phyloP scores from a whole-genome alignment of 2,113 vertebrate species.

The Pachyramphus minor region DNA sequence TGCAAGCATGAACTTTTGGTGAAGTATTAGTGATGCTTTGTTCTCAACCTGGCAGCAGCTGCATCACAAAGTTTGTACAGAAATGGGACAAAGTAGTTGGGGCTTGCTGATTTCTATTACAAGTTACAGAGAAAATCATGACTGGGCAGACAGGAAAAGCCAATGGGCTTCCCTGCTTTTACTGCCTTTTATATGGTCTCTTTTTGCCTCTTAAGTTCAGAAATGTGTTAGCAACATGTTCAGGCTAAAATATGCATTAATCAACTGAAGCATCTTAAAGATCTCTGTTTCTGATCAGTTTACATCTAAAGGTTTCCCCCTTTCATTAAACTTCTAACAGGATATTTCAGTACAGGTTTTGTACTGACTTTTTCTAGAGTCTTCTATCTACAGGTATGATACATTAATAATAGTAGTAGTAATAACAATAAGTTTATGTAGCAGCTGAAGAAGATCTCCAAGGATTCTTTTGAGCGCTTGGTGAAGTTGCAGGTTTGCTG shows the following conservation, averaged over 20 bases:
- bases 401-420: neutral
- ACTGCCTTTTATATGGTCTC: neutral
- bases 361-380: neutral
- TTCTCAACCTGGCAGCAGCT: neutral
- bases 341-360: neutral
- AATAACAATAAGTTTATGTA: neutral
- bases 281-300: neutral
- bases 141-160: neutral
- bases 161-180: neutral
- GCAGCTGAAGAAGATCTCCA: neutral
- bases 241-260: neutral
- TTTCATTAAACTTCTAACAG: neutral
- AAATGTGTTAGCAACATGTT: neutral
- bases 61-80: neutral
- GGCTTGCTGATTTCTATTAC: fast-evolving
- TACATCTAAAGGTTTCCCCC: neutral
- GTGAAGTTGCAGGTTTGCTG: neutral
- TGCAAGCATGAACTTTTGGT: neutral
- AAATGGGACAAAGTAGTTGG: neutral
- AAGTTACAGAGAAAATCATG: neutral
- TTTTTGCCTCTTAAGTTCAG: neutral
- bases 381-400: neutral
- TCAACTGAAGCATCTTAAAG: neutral
- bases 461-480: no score
- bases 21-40: no score